Conservation (phyloP, 2,888 invertebrate species). For the Imbricaverruca yamaguchii region DNA sequence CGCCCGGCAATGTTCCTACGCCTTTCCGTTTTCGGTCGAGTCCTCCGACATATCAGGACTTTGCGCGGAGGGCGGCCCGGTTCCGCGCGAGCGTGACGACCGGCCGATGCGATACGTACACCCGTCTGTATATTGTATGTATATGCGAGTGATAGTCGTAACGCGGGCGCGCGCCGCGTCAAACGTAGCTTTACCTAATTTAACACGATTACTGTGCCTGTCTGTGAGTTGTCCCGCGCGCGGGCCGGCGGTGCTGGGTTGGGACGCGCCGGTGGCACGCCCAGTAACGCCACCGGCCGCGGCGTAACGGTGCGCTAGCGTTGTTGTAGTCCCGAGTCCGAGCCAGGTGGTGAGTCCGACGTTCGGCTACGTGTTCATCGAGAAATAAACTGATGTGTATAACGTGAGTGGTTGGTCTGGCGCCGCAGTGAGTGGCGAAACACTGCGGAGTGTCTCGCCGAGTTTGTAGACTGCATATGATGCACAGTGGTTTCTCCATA, state of each 20-base stretch:
- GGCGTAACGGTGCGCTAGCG: not conserved
- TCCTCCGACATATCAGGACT: not conserved
- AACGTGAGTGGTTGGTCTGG: not conserved
- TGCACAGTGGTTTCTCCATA: too few relatives aligned
- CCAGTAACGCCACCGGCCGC: not conserved
- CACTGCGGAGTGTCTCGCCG: too few relatives aligned
- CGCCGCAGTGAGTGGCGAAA: too few relatives aligned
- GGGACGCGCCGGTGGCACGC: not conserved
- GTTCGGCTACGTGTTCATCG: not conserved
- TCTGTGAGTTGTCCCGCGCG: not conserved
- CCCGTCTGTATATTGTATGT: not conserved
- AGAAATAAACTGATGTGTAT: not conserved
- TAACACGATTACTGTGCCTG: not conserved
- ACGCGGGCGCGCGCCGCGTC: not conserved
- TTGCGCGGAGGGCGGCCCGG: not conserved
- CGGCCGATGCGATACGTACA: too few relatives aligned
- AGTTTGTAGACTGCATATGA: too few relatives aligned
- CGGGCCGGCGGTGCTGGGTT: not conserved
- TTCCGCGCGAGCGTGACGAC: too few relatives aligned
- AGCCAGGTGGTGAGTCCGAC: not conserved
- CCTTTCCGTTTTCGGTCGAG: not conserved
- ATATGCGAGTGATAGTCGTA: not conserved
- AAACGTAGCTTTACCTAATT: slow-evolving; percentile 3
- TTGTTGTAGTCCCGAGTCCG: not conserved
- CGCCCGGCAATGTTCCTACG: not conserved